Conservation (phyloP, 2,888 invertebrate species). For the Patella ulyssiponensis region DNA sequence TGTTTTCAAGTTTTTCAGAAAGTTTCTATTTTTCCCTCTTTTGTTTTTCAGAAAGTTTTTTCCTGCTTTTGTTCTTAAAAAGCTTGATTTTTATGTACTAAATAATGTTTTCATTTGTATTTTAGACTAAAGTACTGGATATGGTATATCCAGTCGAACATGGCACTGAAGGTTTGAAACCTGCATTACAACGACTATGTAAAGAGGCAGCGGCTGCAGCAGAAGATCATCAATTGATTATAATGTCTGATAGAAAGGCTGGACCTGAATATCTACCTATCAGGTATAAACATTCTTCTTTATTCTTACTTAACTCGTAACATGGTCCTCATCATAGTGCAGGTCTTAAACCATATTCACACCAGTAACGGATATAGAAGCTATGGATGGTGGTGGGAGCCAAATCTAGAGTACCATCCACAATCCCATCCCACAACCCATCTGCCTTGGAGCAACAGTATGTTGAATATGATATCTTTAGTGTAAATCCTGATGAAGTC, state of each 20-base stretch:
- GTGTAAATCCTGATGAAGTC: too few species aligned
- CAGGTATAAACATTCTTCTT: conserved; percentile 67
- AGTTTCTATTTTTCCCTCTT: too few species aligned
- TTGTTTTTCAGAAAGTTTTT: too few species aligned
- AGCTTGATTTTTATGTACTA: neutral
- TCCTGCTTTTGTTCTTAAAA: neutral
- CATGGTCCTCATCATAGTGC: neutral
- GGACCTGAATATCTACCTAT: conserved; percentile 74
- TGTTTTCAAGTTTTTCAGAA: too few species aligned
- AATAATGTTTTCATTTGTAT: conserved; percentile 24
- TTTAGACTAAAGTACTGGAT: conserved; percentile 85
- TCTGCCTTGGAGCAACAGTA: too few species aligned
- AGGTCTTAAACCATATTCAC: neutral
- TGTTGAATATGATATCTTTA: too few species aligned
- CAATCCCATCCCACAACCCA: too few species aligned
- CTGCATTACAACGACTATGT: conserved; percentile 86
- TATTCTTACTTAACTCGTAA: neutral
- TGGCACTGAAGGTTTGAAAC: conserved; percentile 82
- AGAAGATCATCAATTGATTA: conserved; percentile 85
- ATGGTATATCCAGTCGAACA: conserved; percentile 87
- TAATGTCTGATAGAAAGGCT: conserved; percentile 84
- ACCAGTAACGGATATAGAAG: neutral
- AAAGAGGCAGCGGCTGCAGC: conserved; percentile 87
- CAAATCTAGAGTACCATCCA: too few species aligned
- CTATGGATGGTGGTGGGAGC: too few species aligned